phyloP scores from a whole-genome alignment of 2,797 vertebrate genomes.

The Champsocephalus gunnari region DNA sequence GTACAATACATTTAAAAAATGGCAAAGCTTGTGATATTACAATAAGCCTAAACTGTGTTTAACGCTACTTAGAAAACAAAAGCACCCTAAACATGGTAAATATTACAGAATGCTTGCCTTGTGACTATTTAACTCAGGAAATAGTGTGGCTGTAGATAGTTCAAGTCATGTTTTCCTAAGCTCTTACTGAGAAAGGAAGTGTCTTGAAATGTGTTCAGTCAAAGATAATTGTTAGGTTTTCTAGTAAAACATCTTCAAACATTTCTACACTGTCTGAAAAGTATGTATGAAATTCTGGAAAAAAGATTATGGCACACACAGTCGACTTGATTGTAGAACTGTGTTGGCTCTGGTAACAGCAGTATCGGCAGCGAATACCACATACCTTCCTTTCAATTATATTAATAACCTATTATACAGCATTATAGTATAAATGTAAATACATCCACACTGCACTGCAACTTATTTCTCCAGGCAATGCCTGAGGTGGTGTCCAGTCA shows the following conservation, averaged over 20 bases:
- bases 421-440: slow-evolving; percentile 51
- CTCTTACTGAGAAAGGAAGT: not conserved
- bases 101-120: not conserved
- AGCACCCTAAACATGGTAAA: not conserved
- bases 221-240: not conserved
- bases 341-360: not conserved
- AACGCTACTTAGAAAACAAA: not conserved
- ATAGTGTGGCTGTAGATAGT: not conserved
- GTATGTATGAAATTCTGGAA: not conserved
- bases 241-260: not conserved
- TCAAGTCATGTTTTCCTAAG: not conserved
- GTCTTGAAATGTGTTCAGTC: not conserved
- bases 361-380: not conserved
- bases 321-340: not conserved
- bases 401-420: slow-evolving; percentile 35
- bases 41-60: not conserved
- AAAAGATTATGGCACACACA: not conserved
- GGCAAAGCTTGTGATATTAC: not conserved
- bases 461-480: slow-evolving; percentile 54
- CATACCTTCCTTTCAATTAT: not conserved
- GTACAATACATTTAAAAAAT: not conserved
- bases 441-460: slow-evolving; percentile 16
- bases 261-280: not conserved
- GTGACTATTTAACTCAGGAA: not conserved
- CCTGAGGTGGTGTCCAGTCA: slow-evolving; percentile 61